Evolutionary conservation across 2,797 vertebrate genomes (phyloP).

Genomic region (Emydoidea blandingii): DNA sequence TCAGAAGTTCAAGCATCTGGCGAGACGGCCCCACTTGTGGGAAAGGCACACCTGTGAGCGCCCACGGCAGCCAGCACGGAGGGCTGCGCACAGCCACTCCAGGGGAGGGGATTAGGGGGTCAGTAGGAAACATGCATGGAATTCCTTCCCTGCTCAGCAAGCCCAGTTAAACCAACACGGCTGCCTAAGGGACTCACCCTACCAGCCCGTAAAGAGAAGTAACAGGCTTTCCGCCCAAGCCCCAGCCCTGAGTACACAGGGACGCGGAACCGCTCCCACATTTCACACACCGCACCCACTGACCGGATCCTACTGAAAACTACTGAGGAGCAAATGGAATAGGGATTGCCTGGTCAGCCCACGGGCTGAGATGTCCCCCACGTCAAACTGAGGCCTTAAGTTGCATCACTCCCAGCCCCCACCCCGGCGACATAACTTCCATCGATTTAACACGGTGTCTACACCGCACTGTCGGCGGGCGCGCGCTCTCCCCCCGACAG

Average conservation of each 20-base stretch:
- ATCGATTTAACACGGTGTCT: no score
- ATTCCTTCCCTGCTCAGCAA: constrained; percentile 69
- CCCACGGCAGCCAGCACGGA: constrained; percentile 25
- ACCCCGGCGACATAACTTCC: no score
- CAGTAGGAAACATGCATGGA: constrained; percentile 73
- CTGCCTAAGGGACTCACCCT: background rate
- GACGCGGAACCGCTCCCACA: background rate
- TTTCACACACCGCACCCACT: fast-evolving
- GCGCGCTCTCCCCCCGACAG: no score
- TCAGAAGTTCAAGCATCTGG: constrained; percentile 53
- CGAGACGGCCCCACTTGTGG: constrained; percentile 23
- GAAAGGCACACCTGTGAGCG: constrained; percentile 42
- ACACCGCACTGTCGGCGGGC: no score
- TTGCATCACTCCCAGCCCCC: no score
- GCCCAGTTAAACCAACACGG: constrained; percentile 62
- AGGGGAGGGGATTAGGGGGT: constrained; percentile 55
- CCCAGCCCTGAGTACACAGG: background rate
- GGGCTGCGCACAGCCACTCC: constrained; percentile 71
- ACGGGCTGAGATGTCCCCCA: no score
- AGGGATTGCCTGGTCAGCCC: no score
- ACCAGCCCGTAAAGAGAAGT: background rate
- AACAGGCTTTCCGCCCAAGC: background rate
- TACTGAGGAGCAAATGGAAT: background rate
- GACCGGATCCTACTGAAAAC: background rate
- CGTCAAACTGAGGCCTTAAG: no score